A percentile compares a stretch with the other conserved stretches of the same genome.
Conservation (phyloP, 2,797 vertebrate genomes). For the Ispidina lecontei region DNA sequence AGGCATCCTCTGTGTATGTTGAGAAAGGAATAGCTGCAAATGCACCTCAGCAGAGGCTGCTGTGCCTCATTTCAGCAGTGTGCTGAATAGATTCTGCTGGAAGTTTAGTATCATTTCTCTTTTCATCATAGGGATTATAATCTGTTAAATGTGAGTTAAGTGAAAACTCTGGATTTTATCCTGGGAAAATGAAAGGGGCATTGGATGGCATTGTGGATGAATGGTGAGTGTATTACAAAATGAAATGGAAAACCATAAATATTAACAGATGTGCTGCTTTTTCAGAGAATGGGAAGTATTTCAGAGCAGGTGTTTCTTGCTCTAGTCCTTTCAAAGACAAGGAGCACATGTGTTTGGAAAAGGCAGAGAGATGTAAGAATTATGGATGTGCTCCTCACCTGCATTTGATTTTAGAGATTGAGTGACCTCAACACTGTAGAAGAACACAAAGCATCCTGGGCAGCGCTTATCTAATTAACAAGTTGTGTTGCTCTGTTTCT, state of each 20-base stretch:
- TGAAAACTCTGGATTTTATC: neutral
- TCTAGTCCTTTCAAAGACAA: neutral
- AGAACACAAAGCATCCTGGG: neutral
- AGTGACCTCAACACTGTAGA: neutral
- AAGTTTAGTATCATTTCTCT: neutral
- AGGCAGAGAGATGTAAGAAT: neutral
- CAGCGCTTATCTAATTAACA: neutral
- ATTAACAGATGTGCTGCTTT: neutral
- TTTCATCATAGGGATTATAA: conserved; percentile 26
- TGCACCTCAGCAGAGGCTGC: neutral
- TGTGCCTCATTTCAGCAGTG: neutral
- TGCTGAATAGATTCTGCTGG: neutral
- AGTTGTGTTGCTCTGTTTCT: neutral
- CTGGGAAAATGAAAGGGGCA: neutral
- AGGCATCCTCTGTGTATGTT: neutral
- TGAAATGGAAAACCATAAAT: neutral
- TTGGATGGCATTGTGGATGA: neutral
- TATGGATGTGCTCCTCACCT: neutral
- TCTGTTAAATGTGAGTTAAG: neutral
- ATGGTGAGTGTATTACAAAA: neutral
- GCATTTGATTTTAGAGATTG: neutral
- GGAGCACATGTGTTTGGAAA: neutral
- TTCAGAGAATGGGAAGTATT: neutral
- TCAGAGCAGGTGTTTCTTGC: neutral
- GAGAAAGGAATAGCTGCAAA: neutral